Evolutionary conservation across 2,888 invertebrate species (phyloP).

Genomic region (Noctua janthina): DNA sequence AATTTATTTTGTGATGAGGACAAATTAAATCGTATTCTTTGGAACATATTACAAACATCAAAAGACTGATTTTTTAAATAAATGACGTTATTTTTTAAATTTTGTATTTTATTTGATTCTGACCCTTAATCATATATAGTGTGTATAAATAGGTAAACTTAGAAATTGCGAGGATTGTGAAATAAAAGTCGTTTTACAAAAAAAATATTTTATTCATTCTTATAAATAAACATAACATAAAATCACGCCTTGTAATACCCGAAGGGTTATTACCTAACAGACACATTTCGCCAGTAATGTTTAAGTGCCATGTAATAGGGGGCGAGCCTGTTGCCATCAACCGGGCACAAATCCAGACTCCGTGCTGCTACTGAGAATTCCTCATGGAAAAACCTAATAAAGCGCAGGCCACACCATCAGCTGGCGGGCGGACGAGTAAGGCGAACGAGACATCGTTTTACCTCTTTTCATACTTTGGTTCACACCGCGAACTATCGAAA

Average conservation of each 20-base stretch:
- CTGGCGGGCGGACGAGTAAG: no score
- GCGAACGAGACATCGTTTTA: no score
- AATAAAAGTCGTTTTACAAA: constrained; percentile 22
- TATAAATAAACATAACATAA: constrained; percentile 5
- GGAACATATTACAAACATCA: constrained; percentile 53
- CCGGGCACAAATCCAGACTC: neutral
- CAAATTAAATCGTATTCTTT: constrained; percentile 38
- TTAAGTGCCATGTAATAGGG: neutral
- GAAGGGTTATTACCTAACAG: neutral
- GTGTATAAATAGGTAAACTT: neutral
- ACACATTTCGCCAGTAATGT: neutral
- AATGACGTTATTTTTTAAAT: constrained; percentile 51
- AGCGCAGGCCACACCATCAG: no score
- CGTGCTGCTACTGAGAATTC: neutral
- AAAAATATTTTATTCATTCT: constrained; percentile 44
- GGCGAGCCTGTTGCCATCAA: neutral
- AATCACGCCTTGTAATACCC: neutral
- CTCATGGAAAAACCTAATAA: no score
- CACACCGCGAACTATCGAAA: no score
- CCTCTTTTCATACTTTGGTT: no score
- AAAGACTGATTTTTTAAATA: constrained; percentile 69
- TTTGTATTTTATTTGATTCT: constrained; percentile 61
- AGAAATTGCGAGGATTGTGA: neutral
- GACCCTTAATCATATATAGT: neutral
- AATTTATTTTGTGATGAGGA: constrained; percentile 51